Percentiles rank a stretch among this genome's conserved stretches.
Evolutionary conservation across 2,888 invertebrate genomes (phyloP).

Genomic region (Chelonus formosanus): DNA sequence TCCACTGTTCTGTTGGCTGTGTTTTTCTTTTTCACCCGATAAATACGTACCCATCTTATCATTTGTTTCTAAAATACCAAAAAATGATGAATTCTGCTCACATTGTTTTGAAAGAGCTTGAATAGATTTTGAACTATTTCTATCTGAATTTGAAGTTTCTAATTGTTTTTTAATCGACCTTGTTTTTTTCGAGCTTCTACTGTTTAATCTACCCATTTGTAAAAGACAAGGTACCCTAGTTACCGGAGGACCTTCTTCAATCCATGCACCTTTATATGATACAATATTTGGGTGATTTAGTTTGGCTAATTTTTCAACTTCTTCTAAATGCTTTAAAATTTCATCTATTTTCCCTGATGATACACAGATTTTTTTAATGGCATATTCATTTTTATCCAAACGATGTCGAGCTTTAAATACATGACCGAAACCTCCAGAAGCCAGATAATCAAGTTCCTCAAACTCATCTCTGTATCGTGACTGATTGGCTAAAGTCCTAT

Average conservation of each 20-base stretch:
- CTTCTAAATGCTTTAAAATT: slow-evolving; percentile 74
- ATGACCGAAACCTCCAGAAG: slow-evolving; percentile 79
- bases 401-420: slow-evolving; percentile 80
- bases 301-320: slow-evolving; percentile 83
- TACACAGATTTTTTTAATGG: slow-evolving; percentile 79
- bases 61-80: slow-evolving; percentile 28
- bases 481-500: slow-evolving; percentile 62
- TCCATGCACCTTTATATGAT: slow-evolving; percentile 85
- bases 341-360: slow-evolving; percentile 72
- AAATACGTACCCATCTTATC: slow-evolving; percentile 41
- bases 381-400: slow-evolving; percentile 80
- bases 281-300: slow-evolving; percentile 83
- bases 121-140: slow-evolving; percentile 15
- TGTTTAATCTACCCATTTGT: slow-evolving; percentile 17
- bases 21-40: slow-evolving; percentile 14
- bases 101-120: slow-evolving; percentile 14
- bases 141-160: not conserved
- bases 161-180: slow-evolving; percentile 13
- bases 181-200: not conserved
- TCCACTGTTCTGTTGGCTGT: slow-evolving; percentile 15
- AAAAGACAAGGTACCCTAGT: slow-evolving; percentile 38
- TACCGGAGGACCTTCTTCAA: slow-evolving; percentile 68
- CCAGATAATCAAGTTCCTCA: slow-evolving; percentile 75
- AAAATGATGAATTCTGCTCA: slow-evolving; percentile 10
- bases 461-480: slow-evolving; percentile 77